Evolutionary conservation across 1,140 invertebrate genomes (phyloP).

Genomic region (Heliconius hermathena): DNA sequence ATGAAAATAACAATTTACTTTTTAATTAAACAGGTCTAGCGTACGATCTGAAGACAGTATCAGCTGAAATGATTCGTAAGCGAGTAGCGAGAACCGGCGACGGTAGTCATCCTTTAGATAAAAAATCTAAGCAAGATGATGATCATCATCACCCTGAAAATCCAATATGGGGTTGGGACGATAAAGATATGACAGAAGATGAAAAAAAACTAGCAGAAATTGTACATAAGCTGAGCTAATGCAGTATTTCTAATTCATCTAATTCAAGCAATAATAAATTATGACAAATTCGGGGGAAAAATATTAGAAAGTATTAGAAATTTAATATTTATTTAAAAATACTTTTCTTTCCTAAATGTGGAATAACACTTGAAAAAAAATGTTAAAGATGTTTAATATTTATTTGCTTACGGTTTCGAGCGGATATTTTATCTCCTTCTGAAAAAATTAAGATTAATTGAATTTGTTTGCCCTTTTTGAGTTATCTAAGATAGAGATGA

Average conservation of each 20-base stretch:
- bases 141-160: slow-evolving; percentile 74
- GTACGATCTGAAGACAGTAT: slow-evolving; percentile 89
- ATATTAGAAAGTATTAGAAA: neutral
- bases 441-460: too few species aligned
- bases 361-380: too few species aligned
- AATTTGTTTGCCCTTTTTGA: too few species aligned
- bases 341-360: too few species aligned
- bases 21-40: slow-evolving; percentile 82
- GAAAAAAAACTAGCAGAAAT: slow-evolving; percentile 72
- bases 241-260: neutral
- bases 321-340: too few species aligned
- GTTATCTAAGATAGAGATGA: too few species aligned
- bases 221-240: slow-evolving; percentile 51
- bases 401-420: too few species aligned
- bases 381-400: too few species aligned
- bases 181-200: slow-evolving; percentile 76
- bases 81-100: slow-evolving; percentile 86
- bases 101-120: slow-evolving; percentile 83
- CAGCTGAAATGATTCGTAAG: slow-evolving; percentile 84
- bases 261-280: neutral
- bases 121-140: slow-evolving; percentile 59
- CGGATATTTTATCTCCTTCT: too few species aligned
- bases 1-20: too few species aligned
- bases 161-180: slow-evolving; percentile 80
- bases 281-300: neutral